Base-by-base conservation (phyloP, 2,888 invertebrate genomes). In the Ichneumoninae sp. region DNA sequence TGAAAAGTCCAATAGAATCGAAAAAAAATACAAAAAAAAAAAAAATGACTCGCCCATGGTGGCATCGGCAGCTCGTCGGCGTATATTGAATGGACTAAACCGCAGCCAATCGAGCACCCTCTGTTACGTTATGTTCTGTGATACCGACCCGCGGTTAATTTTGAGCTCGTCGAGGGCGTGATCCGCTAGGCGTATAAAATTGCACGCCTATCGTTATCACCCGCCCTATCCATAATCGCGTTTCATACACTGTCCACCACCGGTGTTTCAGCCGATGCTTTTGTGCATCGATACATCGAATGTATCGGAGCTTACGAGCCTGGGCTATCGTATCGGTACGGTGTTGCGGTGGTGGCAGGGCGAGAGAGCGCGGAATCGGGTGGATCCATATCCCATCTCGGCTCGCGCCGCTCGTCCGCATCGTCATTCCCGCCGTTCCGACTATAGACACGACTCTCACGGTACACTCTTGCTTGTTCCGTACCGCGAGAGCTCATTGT, bases 101-200 rank as follows among this genome's bases (percentile, higher is more conserved):
- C 52, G 52, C 52, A 54, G 52, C 52, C 22, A 54, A 54, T 54
- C 52, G 19, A 19, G 52, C 52, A 19, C 19, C 52, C 8, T 7
- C 33, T n/a, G 33, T 62, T 62, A 62, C 62, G 33, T 33, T 62
- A 33, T 62, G 16, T 30, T 33, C 4, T 60, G 16, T 19, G 13
- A 16, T 30, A 33, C 26, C 26, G 60, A 60, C 60, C 16, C 47
- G 40, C 22, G 36, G 57, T 83, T 75, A 70, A 65, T 71, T 80
- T 62, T 30, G 47, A 47, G 4, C 40, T 26, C 36, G 68, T 75
- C 60, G 52, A 74, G 65, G 16, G 19, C 33, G 52, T 54, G 47
- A 65, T 33, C 65, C 26, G 71, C 22, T 50, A 40, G 5, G 13
- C 44, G 75, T 60, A 76, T 83, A 80, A 80, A 80, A 83, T 83